Base-by-base conservation (phyloP, 2,888 invertebrate species). In the Callyntrura sp. region DNA sequence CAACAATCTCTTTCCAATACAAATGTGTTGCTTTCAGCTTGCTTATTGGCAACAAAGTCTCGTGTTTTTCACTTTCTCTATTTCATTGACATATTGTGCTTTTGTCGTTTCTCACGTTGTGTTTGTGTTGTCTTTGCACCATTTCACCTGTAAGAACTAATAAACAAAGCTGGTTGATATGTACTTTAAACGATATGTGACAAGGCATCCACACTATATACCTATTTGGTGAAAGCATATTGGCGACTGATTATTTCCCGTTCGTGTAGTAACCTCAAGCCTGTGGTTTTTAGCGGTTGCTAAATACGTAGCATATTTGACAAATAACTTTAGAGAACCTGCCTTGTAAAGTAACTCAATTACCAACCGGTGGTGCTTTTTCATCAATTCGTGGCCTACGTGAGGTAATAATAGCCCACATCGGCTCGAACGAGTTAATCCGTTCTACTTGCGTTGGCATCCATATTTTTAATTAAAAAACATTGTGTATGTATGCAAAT, bases 71-170 rank as follows among this genome's bases (percentile, higher is more conserved):
- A 12, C 48, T 51, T 76, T 11, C n/a, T 23, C 48, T 8, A 23
- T 23, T 48, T 76, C 25, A 48, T 48, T 76, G 73, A 76, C 48
- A 76, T 76, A 48, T 76, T 35, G 68, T n/a, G n/a, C 9, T 43
- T 17, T 76, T 76, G 48, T 20, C 20, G 5, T 48, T 12, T 25
- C 25, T 51, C 45, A 76, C 48, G 48, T 48, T 48, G 9, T 20
- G 20, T 60, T 60, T 9, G 62, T 23, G 11, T 62, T 68, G 14
- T 62, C 14, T 62, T 25, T 62, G 23, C 25, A 62, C 20, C 6
- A 62, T 6, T 62, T 62, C 25, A 62, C 62, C 25, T 62, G 62
- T 62, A 57, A 14, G 17, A 57, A 57, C n/a, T n/a, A 17, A 17
- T 17, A 3, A n/a, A n/a, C n/a, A n/a, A 17, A 17, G 6, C 17